Evolutionary conservation across 2,888 invertebrate genomes (phyloP).

Genomic region (Halictus quadricinctus): DNA sequence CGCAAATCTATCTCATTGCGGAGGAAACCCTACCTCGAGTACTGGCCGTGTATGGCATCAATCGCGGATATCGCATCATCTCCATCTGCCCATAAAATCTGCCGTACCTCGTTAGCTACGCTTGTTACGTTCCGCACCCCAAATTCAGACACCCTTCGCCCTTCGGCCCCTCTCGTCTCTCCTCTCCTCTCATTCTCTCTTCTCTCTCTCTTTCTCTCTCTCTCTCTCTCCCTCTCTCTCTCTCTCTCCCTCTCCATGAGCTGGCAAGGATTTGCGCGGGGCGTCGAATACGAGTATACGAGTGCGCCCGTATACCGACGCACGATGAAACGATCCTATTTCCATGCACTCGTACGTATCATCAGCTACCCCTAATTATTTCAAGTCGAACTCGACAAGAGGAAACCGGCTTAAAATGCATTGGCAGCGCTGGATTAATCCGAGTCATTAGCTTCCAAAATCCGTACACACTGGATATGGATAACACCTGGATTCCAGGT

Average conservation of each 20-base stretch:
- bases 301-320: constrained; percentile 33
- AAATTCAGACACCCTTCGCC: constrained; percentile 58
- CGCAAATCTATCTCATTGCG: constrained; percentile 62
- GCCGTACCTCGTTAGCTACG: constrained; percentile 80
- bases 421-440: constrained; percentile 5
- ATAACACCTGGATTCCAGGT: not conserved
- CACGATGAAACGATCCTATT: constrained; percentile 52
- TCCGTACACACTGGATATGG: not conserved
- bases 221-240: not conserved
- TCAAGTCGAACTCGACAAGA: constrained; percentile 74
- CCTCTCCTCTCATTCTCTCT: not conserved
- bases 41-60: constrained; percentile 71
- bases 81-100: constrained; percentile 81
- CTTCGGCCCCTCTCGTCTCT: not conserved
- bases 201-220: not conserved
- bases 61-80: constrained; percentile 80
- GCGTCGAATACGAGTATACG: constrained; percentile 14
- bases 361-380: constrained; percentile 77
- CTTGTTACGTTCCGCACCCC: constrained; percentile 78
- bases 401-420: constrained; percentile 32
- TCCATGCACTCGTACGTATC: constrained; percentile 55
- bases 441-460: constrained; percentile 31
- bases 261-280: constrained; percentile 12
- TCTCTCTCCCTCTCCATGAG: not conserved
- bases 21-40: constrained; percentile 58